phyloP scores from a whole-genome alignment of 2,888 invertebrate species.

The Lissocephala sabroskyi region DNA sequence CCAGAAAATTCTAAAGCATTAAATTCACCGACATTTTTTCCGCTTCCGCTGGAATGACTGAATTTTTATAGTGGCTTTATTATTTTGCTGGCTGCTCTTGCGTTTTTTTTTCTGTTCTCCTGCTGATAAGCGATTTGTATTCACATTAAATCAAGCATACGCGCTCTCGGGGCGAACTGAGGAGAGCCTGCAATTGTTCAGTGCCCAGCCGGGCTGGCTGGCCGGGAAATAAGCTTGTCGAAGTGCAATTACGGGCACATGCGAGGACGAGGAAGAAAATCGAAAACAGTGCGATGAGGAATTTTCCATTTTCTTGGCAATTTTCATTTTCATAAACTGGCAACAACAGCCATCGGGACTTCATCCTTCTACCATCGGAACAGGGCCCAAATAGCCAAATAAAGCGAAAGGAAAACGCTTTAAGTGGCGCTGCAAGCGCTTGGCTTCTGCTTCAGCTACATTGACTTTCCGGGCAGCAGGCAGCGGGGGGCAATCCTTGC shows the following conservation, averaged over 20 bases:
- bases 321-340: slow-evolving; percentile 54
- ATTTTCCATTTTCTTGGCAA: slow-evolving; percentile 38
- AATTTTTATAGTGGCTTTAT: background rate
- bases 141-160: slow-evolving; percentile 44
- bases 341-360: slow-evolving; percentile 6
- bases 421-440: slow-evolving; percentile 33
- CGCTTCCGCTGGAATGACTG: too few species aligned
- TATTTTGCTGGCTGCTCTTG: background rate
- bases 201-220: background rate
- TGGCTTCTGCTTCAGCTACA: slow-evolving; percentile 19
- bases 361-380: background rate
- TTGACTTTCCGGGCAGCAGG: slow-evolving; percentile 23
- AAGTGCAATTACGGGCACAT: slow-evolving; percentile 30
- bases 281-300: slow-evolving; percentile 11
- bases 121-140: slow-evolving; percentile 54
- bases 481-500: too few species aligned
- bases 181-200: slow-evolving; percentile 12
- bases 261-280: slow-evolving; percentile 7
- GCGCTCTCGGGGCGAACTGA: slow-evolving; percentile 5
- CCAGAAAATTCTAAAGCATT: too few species aligned
- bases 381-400: slow-evolving; percentile 23
- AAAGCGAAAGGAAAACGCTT: slow-evolving; percentile 36
- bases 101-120: slow-evolving; percentile 7
- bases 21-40: too few species aligned
- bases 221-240: slow-evolving; percentile 24